A percentile compares a stretch with the other conserved stretches of the same genome.
These are phyloP conservation scores for Conopomorpha cramerella DNA, from an alignment of 1,140 invertebrate species.

Conservation along the genomic window DNA sequence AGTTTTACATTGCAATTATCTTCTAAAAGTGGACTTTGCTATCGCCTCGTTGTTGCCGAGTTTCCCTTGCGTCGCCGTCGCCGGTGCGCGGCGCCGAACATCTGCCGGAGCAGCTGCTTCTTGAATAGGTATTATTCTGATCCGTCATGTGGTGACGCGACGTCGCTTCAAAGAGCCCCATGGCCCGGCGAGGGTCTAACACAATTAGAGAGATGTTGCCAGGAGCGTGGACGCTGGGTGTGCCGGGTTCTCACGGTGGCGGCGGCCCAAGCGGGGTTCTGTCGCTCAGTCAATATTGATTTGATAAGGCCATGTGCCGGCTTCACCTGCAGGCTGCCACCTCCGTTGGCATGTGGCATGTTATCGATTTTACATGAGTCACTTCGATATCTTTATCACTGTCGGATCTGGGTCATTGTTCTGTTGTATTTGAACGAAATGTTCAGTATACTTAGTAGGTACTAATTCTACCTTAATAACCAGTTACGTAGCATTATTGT, in stretches of 20 bases:
- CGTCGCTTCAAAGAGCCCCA: conserved; percentile 25
- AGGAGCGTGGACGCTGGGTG: too few relatives aligned
- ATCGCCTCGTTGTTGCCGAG: too few relatives aligned
- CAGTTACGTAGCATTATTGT: too few relatives aligned
- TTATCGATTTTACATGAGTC: conserved; percentile 56
- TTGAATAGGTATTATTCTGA: conserved; percentile 31
- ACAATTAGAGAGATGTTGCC: too few relatives aligned
- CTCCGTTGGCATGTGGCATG: conserved; percentile 20
- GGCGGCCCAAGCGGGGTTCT: conserved; percentile 13
- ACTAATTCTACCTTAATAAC: too few relatives aligned
- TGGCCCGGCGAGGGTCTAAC: conserved; percentile 24
- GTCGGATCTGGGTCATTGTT: conserved; percentile 55
- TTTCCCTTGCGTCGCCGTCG: too few relatives aligned
- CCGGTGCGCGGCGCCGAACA: too few relatives aligned
- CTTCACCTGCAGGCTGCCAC: conserved; percentile 1
- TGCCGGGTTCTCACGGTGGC: too few relatives aligned
- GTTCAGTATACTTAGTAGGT: too few relatives aligned
- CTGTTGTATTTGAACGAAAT: conserved; percentile 51
- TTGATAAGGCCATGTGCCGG: background rate
- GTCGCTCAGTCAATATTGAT: conserved; percentile 23
- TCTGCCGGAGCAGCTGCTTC: too few relatives aligned
- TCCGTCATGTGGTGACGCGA: conserved; percentile 15
- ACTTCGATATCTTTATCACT: conserved; percentile 54
- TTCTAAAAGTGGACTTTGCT: too few relatives aligned
- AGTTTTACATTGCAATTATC: conserved; percentile 11